phyloP scores from a whole-genome alignment of 2,888 invertebrate genomes.

The Embidobia sp. region DNA sequence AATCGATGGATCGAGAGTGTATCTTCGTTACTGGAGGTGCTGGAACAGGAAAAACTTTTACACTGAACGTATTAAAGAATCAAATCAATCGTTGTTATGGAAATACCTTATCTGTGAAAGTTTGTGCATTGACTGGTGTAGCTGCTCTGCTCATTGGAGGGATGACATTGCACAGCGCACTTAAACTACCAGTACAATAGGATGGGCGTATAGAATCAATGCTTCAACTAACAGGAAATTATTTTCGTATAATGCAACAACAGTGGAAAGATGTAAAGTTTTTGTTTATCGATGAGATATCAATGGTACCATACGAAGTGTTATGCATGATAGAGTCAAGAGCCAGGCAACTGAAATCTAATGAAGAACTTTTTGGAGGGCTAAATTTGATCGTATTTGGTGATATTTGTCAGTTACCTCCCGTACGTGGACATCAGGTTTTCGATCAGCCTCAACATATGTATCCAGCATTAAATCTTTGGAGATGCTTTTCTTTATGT shows the following conservation, averaged over 20 bases:
- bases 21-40: slow-evolving; percentile 21
- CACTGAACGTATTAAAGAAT: slow-evolving; percentile 10
- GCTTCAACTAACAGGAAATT: slow-evolving; percentile 54
- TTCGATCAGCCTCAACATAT: slow-evolving; percentile 64
- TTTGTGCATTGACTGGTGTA: slow-evolving; percentile 71
- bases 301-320: slow-evolving; percentile 67
- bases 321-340: slow-evolving; percentile 44
- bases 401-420: slow-evolving; percentile 70
- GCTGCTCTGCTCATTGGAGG: slow-evolving; percentile 67
- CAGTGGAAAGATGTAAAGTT: slow-evolving; percentile 66
- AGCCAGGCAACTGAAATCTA: slow-evolving; percentile 57
- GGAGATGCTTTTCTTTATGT: slow-evolving; percentile 67
- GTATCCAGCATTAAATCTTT: slow-evolving; percentile 66
- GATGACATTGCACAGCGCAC: slow-evolving; percentile 49
- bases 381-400: slow-evolving; percentile 66
- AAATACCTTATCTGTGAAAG: slow-evolving; percentile 23
- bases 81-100: slow-evolving; percentile 19
- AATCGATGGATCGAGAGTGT: not conserved
- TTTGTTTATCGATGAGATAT: slow-evolving; percentile 71
- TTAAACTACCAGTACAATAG: slow-evolving; percentile 62
- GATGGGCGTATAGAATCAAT: slow-evolving; percentile 48
- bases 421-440: slow-evolving; percentile 70
- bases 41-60: slow-evolving; percentile 26
- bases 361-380: slow-evolving; percentile 60
- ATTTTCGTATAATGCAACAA: slow-evolving; percentile 51